Conservation (phyloP, 2,888 invertebrate species). For the Chymomyza fuscimana region DNA sequence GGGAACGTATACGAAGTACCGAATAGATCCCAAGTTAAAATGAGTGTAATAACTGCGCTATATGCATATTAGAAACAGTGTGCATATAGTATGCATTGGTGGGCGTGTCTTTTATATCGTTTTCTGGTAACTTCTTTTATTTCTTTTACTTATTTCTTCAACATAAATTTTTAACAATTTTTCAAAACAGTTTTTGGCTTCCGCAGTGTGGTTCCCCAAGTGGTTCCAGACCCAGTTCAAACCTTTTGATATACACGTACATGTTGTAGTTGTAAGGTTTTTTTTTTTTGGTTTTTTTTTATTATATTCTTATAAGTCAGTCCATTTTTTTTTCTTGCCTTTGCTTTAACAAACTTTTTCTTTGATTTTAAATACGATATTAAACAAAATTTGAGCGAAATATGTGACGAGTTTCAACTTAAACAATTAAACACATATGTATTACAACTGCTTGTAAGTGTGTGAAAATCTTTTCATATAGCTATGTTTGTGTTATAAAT, state of each 20-base stretch:
- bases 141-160: conserved; percentile 36
- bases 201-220: conserved; percentile 19
- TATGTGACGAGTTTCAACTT: conserved; percentile 50
- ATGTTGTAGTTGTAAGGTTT: conserved; percentile 60
- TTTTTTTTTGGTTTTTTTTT: conserved; percentile 33
- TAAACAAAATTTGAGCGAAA: conserved; percentile 71
- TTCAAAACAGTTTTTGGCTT: conserved; percentile 48
- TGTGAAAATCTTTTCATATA: conserved; percentile 28
- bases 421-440: conserved; percentile 22
- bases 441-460: conserved; percentile 28
- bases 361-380: conserved; percentile 37
- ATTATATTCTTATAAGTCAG: conserved; percentile 11
- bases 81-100: conserved; percentile 71
- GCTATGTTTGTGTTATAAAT: conserved; percentile 19
- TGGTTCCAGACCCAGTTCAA: neutral
- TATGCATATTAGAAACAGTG: conserved; percentile 69
- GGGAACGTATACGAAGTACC: neutral
- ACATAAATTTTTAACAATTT: conserved; percentile 70
- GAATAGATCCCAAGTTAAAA: conserved; percentile 2
- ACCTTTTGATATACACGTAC: conserved; percentile 69
- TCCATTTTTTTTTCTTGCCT: conserved; percentile 16
- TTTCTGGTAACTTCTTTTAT: conserved; percentile 24
- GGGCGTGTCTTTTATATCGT: conserved; percentile 59
- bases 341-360: conserved; percentile 50
- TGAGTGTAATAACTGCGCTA: conserved; percentile 33